Conservation (phyloP, 2,113 vertebrate genomes). For the Oostethus manadensis region DNA sequence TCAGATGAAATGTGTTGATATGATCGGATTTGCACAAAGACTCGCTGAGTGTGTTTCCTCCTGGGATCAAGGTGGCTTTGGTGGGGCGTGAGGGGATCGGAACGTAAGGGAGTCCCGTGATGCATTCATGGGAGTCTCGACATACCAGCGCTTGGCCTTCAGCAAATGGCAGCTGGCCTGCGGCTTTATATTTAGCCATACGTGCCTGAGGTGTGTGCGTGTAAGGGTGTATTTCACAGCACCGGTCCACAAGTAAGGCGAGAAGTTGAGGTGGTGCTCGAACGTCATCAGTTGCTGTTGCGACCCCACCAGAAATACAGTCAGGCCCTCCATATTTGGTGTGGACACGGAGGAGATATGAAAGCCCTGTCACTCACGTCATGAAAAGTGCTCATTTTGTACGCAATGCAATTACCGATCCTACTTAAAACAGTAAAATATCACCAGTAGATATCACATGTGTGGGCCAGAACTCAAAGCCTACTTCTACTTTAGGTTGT, state of each 20-base stretch:
- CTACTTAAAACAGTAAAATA: too few species aligned
- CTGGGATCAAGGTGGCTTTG: too few species aligned
- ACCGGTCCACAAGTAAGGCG: slow-evolving; percentile 33
- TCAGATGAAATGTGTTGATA: too few species aligned
- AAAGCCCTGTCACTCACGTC: too few species aligned
- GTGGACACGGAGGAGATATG: slow-evolving; percentile 28
- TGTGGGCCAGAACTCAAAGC: too few species aligned
- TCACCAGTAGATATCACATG: too few species aligned
- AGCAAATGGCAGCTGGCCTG: slow-evolving; percentile 26
- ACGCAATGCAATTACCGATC: too few species aligned
- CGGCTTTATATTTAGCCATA: slow-evolving; percentile 61
- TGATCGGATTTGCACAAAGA: too few species aligned
- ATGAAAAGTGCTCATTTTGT: too few species aligned
- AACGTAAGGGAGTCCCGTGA: slow-evolving; percentile 48
- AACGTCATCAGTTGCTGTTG: slow-evolving; percentile 39
- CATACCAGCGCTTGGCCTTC: slow-evolving; percentile 40
- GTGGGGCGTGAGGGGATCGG: not conserved
- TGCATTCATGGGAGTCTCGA: slow-evolving; percentile 46
- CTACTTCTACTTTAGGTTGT: too few species aligned
- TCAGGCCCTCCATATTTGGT: slow-evolving; percentile 43
- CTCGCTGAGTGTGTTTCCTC: too few species aligned
- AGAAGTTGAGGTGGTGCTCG: slow-evolving; percentile 30
- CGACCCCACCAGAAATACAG: slow-evolving; percentile 19
- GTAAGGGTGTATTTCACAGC: not conserved
- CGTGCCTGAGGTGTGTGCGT: slow-evolving; percentile 46